Base-by-base conservation (phyloP, 2,888 invertebrate species). In the Synanthedon andrenaeformis region DNA sequence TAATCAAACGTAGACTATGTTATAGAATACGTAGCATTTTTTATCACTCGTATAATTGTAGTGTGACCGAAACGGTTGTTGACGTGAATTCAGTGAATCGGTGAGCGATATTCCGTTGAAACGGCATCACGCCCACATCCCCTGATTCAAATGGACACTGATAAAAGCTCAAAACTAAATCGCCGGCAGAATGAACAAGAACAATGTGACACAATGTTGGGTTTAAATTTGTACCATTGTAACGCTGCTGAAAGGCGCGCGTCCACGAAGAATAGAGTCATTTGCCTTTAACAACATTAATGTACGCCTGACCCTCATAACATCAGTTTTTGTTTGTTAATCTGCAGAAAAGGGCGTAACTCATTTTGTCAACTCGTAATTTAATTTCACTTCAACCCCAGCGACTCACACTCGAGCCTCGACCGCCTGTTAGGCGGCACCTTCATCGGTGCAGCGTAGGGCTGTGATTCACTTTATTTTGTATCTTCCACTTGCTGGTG, bases 281-380 rank as follows among this genome's bases (percentile, higher is more conserved):
- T 86, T 86, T 84, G 81, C 81, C 72, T 79, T 68, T 83, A 85
- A 87, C 85, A 82, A 78, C 76, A 78, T 86, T 85, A 85, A 79
- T 74, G 71, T 65, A 70, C 64, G 66, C 69, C 77, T 82, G 84
- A 83, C 85, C 86, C 85, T 80, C 80, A 76, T 72, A 77, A 78
- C 84, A 79, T 82, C 83, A 84, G 79, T 85, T 87, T 87, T 85
- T 87, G 87, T 87, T 87, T 87, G 85, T 86, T 86, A 87, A 86
- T 87, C 84, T 82, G 79, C 80, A 83, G 83, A 83, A 82, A 82
- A 84, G 85, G 86, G 85, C 86, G 86, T 87, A 81, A 85, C 85
- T 87, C 86, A 82, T 85, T 86, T 85, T 82, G 84, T 85, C 85
- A 80, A 82, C 83, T 78, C 74, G 80, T 87, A 86, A 87, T 87